These are phyloP conservation scores for Phalacrocorax brasilianus DNA, from an alignment of 2,113 vertebrate species.

Conservation along the genomic window DNA sequence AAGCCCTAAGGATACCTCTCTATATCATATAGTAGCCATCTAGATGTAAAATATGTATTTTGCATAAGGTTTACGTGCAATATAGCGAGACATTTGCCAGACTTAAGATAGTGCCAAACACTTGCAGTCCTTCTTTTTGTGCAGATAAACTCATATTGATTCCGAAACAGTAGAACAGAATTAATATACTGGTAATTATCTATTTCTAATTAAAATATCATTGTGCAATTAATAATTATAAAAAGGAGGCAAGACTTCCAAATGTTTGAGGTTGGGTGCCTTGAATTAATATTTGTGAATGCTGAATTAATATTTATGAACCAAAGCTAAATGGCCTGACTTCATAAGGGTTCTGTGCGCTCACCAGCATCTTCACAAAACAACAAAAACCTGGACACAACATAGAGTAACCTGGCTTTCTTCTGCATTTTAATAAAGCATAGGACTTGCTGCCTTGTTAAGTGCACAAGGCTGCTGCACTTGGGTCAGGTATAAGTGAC, in stretches of 20 bases:
- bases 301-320: slow-evolving; percentile 48
- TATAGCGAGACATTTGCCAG: not conserved
- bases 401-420: not conserved
- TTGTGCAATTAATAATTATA: not conserved
- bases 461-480: not conserved
- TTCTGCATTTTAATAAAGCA: not conserved
- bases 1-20: not conserved
- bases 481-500: not conserved
- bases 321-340: not conserved
- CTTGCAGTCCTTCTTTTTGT: not conserved
- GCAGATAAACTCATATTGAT: not conserved
- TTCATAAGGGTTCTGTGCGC: not conserved
- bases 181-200: slow-evolving; percentile 15
- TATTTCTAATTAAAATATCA: slow-evolving; percentile 26
- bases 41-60: not conserved
- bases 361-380: slow-evolving; percentile 6
- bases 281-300: slow-evolving; percentile 41
- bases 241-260: not conserved
- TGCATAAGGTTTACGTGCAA: not conserved
- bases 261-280: not conserved
- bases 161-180: not conserved
- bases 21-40: not conserved
- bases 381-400: not conserved
- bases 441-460: not conserved
- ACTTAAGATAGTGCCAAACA: not conserved